Percentiles rank a stretch among this genome's conserved stretches.
Evolutionary conservation across 2,888 invertebrate genomes (phyloP).

Genomic region (Drosophila acutilabella): DNA sequence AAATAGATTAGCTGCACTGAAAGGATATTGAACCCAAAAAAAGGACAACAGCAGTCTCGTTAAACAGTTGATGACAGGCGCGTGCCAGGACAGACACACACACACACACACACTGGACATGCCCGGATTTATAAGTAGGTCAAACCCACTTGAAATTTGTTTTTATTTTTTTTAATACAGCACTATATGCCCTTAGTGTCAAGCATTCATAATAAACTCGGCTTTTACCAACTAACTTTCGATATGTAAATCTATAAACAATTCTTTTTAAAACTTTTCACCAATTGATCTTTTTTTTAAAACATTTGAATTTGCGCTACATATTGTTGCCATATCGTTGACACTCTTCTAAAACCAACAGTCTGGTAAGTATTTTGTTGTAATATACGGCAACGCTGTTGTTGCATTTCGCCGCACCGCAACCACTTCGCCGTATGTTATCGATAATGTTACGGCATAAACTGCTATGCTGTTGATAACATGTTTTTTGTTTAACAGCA

Average conservation of each 20-base stretch:
- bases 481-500: not conserved
- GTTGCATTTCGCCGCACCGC: not conserved
- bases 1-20: constrained; percentile 71
- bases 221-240: too few species aligned
- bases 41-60: constrained; percentile 25
- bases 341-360: not conserved
- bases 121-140: constrained; percentile 2
- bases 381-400: constrained; percentile 1
- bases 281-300: not conserved
- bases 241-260: too few species aligned
- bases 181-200: too few species aligned
- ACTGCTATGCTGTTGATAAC: not conserved
- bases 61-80: constrained; percentile 47
- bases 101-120: constrained; percentile 1
- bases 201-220: too few species aligned
- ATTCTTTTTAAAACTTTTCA: not conserved
- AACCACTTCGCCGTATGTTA: not conserved
- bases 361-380: constrained; percentile 20
- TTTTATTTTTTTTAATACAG: too few species aligned
- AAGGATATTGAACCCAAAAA: constrained; percentile 74
- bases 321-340: constrained; percentile 5
- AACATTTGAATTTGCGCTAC: not conserved
- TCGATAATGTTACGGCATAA: constrained; percentile 5
- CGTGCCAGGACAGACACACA: constrained; percentile 46
- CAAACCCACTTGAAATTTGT: too few species aligned